Evolutionary conservation across 2,113 vertebrate species (phyloP).

Genomic region (Cryptotis parvus): DNA sequence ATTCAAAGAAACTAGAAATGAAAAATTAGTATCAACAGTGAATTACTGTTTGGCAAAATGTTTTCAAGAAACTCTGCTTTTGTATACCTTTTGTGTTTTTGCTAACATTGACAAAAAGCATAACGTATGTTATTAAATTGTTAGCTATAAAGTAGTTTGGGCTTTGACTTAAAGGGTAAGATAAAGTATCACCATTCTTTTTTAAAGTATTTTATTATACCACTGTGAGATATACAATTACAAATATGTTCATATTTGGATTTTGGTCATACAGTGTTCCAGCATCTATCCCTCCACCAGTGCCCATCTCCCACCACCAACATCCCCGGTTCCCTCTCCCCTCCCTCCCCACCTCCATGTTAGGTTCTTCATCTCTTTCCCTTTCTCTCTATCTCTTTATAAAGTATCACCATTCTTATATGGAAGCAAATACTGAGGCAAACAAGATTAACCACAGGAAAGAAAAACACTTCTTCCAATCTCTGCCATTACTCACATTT

Average conservation of each 20-base stretch:
- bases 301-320: too few relatives aligned
- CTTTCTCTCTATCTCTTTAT: too few relatives aligned
- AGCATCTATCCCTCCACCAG: too few relatives aligned
- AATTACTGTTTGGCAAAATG: not conserved
- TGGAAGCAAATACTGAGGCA: not conserved
- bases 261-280: too few relatives aligned
- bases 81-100: constrained; percentile 36
- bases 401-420: not conserved
- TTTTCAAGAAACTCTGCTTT: not conserved
- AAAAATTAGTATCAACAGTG: not conserved
- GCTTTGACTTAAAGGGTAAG: constrained; percentile 32
- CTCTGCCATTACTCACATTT: not conserved
- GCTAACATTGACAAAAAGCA: constrained; percentile 1
- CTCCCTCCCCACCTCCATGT: too few relatives aligned
- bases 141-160: constrained; percentile 40
- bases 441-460: not conserved
- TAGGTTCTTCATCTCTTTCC: too few relatives aligned
- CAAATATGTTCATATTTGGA: too few relatives aligned
- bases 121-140: not conserved
- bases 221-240: too few relatives aligned
- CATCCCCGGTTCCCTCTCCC: too few relatives aligned
- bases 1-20: not conserved
- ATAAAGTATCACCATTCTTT: not conserved
- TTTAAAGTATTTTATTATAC: too few relatives aligned
- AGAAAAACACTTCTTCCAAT: not conserved